These are phyloP conservation scores for Lithophane socia DNA, from an alignment of 2,888 invertebrate genomes.

Conservation along the genomic window DNA sequence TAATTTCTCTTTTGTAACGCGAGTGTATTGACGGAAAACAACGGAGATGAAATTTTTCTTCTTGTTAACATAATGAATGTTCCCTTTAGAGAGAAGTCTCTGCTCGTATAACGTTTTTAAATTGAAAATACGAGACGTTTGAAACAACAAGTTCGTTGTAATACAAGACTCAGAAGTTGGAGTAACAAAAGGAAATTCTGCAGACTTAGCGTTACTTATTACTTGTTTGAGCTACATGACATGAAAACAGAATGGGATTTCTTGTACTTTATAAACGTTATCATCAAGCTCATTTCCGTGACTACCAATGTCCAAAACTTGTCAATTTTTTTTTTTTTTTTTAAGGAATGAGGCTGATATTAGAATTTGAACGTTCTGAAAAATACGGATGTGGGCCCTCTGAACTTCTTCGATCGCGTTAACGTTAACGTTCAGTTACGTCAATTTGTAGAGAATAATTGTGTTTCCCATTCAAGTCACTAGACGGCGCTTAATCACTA, in stretches of 20 bases:
- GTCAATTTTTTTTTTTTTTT: not conserved
- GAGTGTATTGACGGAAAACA: slow-evolving; percentile 49
- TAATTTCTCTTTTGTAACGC: slow-evolving; percentile 42
- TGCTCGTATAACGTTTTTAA: slow-evolving; percentile 31
- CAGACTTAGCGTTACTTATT: slow-evolving; percentile 7
- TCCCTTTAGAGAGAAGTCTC: slow-evolving; percentile 12
- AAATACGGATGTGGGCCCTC: not conserved
- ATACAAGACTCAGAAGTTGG: slow-evolving; percentile 19
- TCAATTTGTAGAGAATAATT: no score
- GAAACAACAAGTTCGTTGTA: slow-evolving; percentile 12
- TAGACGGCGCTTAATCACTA: no score
- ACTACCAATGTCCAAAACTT: not conserved
- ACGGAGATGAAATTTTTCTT: slow-evolving; percentile 29
- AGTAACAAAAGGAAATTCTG: slow-evolving; percentile 4
- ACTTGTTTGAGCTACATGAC: slow-evolving; percentile 1
- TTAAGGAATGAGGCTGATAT: not conserved
- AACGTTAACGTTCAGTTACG: no score
- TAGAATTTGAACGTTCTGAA: not conserved
- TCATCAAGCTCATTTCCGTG: not conserved
- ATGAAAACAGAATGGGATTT: not conserved
- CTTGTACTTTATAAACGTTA: not conserved
- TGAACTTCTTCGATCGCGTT: no score
- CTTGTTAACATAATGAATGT: slow-evolving; percentile 41
- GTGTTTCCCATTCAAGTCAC: no score
- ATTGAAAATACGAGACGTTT: slow-evolving; percentile 31